A percentile compares a stretch with the other conserved stretches of the same genome.
Conservation (phyloP, 2,888 invertebrate genomes). For the Xestobium rufovillosum region DNA sequence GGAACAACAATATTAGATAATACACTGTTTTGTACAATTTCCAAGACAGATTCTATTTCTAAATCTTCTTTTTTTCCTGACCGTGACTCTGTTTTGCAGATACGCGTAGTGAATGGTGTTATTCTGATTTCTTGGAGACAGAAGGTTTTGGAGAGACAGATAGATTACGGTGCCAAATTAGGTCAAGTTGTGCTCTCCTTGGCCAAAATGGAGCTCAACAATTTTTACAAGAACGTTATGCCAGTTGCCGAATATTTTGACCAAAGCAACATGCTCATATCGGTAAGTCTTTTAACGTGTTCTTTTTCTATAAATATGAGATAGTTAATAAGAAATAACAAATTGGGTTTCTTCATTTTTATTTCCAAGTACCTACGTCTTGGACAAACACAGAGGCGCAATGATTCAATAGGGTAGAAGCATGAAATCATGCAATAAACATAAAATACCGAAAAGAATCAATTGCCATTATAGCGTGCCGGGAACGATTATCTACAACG, state of each 20-base stretch:
- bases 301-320: not conserved
- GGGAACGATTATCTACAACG: too few species aligned
- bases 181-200: constrained; percentile 78
- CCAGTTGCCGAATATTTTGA: constrained; percentile 88
- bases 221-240: constrained; percentile 84
- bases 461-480: too few species aligned
- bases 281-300: constrained; percentile 45
- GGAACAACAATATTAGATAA: not conserved
- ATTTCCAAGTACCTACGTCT: too few species aligned
- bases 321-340: too few species aligned
- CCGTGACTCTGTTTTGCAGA: constrained; percentile 48
- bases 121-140: constrained; percentile 82
- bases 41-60: not conserved
- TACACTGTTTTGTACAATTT: not conserved
- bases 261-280: constrained; percentile 70
- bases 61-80: not conserved
- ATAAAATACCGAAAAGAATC: too few species aligned
- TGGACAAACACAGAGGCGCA: too few species aligned
- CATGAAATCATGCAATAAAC: too few species aligned
- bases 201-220: constrained; percentile 80
- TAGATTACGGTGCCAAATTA: constrained; percentile 82
- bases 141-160: constrained; percentile 77
- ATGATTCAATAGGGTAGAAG: too few species aligned
- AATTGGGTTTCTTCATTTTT: too few species aligned
- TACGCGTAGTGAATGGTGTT: constrained; percentile 81